phyloP scores from a whole-genome alignment of 2,113 vertebrate species.

The Agelaius phoeniceus region DNA sequence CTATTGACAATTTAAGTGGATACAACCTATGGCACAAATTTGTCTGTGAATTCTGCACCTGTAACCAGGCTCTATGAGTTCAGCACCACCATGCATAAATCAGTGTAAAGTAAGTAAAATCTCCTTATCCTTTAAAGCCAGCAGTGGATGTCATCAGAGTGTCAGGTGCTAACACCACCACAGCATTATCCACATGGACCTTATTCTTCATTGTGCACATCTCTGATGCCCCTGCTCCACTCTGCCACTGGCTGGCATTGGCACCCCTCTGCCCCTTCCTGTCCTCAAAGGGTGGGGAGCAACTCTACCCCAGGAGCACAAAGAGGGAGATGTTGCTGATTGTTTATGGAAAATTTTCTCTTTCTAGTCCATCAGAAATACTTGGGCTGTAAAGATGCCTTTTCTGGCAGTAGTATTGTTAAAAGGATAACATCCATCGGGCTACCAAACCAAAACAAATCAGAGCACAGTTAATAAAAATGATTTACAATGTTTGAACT shows the following conservation, averaged over 20 bases:
- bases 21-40: background rate
- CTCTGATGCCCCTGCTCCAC: background rate
- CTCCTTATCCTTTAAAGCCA: background rate
- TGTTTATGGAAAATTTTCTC: background rate
- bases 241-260: fast-evolving
- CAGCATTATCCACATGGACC: background rate
- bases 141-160: background rate
- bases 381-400: background rate
- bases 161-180: background rate
- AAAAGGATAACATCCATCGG: background rate
- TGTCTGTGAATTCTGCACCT: background rate
- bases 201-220: background rate
- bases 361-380: background rate
- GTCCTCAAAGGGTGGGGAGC: background rate
- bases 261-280: background rate
- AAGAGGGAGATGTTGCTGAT: background rate
- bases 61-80: background rate
- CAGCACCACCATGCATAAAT: background rate
- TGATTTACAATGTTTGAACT: background rate
- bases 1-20: background rate
- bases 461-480: background rate
- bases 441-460: background rate
- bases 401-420: background rate
- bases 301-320: background rate
- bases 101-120: background rate